These are phyloP conservation scores for Sarcophaga peregrina DNA, from an alignment of 1,140 invertebrate species.

Conservation along the genomic window DNA sequence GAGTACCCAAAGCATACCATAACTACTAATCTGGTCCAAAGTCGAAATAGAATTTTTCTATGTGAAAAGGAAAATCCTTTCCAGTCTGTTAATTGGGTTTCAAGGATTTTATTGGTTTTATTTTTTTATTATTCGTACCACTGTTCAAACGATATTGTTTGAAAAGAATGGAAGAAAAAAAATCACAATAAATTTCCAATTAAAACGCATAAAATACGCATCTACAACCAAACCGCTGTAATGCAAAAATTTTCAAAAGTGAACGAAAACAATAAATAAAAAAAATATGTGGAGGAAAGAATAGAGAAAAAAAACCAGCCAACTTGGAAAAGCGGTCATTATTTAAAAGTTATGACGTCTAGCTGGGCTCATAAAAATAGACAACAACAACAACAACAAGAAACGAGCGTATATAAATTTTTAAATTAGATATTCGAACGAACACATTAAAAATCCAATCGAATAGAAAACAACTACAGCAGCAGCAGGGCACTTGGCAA, in stretches of 20 bases:
- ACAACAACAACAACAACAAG: background rate
- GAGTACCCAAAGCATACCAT: too few relatives aligned
- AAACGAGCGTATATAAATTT: background rate
- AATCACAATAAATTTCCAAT: background rate
- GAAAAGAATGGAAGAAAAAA: background rate
- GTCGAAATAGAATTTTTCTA: too few relatives aligned
- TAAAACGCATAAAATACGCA: conserved; percentile 13
- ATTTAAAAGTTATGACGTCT: conserved; percentile 8
- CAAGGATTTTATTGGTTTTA: too few relatives aligned
- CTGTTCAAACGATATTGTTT: too few relatives aligned
- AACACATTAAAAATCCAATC: background rate
- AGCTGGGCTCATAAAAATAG: background rate
- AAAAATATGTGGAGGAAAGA: too few relatives aligned
- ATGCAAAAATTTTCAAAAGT: background rate
- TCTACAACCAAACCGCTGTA: background rate
- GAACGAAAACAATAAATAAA: too few relatives aligned
- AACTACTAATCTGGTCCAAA: too few relatives aligned
- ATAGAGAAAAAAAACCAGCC: background rate
- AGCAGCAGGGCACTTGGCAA: background rate
- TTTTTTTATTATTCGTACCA: too few relatives aligned
- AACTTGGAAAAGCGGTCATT: background rate
- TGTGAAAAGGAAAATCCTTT: too few relatives aligned
- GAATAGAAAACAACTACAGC: background rate
- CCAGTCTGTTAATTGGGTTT: too few relatives aligned
- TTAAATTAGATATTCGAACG: background rate